Conservation (phyloP, 2,113 vertebrate genomes). For the Otis tarda region DNA sequence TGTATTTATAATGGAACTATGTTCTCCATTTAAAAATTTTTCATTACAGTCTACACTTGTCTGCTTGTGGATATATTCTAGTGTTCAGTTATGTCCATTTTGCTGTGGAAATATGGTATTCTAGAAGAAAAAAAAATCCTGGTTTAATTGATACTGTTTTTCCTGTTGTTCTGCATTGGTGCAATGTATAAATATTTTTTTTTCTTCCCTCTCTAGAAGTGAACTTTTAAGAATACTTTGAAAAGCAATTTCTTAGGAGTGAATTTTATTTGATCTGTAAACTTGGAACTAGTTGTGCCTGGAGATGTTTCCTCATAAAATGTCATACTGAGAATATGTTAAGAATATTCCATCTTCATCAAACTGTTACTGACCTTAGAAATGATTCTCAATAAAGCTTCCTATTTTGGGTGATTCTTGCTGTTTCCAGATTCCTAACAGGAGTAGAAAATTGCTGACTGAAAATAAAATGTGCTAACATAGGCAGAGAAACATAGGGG, state of each 20-base stretch:
- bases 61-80: background rate
- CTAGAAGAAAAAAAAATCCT: background rate
- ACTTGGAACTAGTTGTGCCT: background rate
- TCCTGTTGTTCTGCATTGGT: background rate
- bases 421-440: background rate
- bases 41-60: background rate
- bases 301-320: background rate
- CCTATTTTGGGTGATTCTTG: background rate
- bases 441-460: background rate
- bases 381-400: background rate
- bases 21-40: background rate
- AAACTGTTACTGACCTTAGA: background rate
- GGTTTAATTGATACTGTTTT: background rate
- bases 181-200: background rate
- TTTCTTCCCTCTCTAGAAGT: background rate
- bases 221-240: background rate
- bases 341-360: background rate
- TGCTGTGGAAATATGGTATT: background rate
- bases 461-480: background rate
- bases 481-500: background rate
- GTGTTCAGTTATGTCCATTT: background rate
- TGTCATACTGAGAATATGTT: background rate
- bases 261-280: background rate
- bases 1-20: background rate
- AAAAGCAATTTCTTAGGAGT: background rate